A percentile compares a stretch with the other conserved stretches of the same genome.
Conservation (phyloP, 2,888 invertebrate genomes). For the Polyploca ridens region DNA sequence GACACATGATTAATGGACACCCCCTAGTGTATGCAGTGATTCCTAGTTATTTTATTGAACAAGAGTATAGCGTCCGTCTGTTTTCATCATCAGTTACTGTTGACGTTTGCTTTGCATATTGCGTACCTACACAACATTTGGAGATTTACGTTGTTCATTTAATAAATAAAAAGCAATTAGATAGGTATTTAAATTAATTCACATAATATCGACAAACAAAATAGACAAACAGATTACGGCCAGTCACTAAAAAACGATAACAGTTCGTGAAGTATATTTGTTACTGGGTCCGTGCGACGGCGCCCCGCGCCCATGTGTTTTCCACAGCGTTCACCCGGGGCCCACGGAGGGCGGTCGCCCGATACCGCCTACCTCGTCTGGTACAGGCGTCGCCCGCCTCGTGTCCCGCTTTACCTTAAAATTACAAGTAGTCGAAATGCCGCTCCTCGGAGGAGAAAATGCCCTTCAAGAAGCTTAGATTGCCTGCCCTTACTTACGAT, state of each 20-base stretch:
- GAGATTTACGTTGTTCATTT: too few relatives aligned
- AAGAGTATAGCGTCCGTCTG: too few relatives aligned
- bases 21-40: too few relatives aligned
- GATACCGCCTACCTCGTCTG: slow-evolving; percentile 83
- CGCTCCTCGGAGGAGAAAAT: slow-evolving; percentile 60
- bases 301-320: slow-evolving; percentile 78
- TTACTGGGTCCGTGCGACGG: slow-evolving; percentile 75
- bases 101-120: too few relatives aligned
- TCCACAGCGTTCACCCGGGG: slow-evolving; percentile 75
- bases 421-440: slow-evolving; percentile 60
- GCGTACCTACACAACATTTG: too few relatives aligned
- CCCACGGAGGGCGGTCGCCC: slow-evolving; percentile 81
- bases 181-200: not conserved
- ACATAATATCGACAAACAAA: slow-evolving; percentile 47
- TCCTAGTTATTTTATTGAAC: too few relatives aligned
- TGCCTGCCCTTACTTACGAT: slow-evolving; percentile 36
- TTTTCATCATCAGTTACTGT: too few relatives aligned
- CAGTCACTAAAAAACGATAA: slow-evolving; percentile 70
- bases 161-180: not conserved
- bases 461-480: slow-evolving; percentile 59
- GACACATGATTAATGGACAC: too few relatives aligned
- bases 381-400: slow-evolving; percentile 81
- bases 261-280: slow-evolving; percentile 80
- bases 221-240: slow-evolving; percentile 40
- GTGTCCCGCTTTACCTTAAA: slow-evolving; percentile 78